Conservation (phyloP, 2,888 invertebrate genomes). For the Lasiommata megera region DNA sequence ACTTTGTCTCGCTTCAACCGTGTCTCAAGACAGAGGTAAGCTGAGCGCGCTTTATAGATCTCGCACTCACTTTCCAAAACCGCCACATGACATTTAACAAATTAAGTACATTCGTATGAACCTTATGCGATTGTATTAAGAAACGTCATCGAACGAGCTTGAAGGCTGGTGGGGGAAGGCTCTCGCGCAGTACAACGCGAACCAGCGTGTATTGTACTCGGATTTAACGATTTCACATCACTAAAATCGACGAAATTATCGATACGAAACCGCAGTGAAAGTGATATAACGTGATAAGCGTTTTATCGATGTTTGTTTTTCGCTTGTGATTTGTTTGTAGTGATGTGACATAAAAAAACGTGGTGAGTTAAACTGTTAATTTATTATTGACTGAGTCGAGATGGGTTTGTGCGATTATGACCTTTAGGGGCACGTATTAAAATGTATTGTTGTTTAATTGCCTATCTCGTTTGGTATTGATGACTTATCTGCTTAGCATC, state of each 20-base stretch:
- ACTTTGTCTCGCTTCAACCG: too few relatives aligned
- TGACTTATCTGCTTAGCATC: conserved; percentile 29
- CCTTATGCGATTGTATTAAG: conserved; percentile 24
- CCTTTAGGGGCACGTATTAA: conserved; percentile 20
- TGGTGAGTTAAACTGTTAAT: neutral
- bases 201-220: conserved; percentile 39
- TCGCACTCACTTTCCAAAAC: conserved; percentile 16
- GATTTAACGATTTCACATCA: conserved; percentile 53
- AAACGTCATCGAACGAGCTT: conserved; percentile 17
- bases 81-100: neutral
- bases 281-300: conserved; percentile 39
- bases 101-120: conserved; percentile 2
- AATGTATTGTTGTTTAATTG: conserved; percentile 23
- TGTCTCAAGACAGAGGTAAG: too few relatives aligned
- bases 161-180: conserved; percentile 50
- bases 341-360: conserved; percentile 2
- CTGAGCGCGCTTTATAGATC: too few relatives aligned
- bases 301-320: conserved; percentile 4
- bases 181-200: conserved; percentile 60
- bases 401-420: conserved; percentile 21
- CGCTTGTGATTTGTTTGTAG: neutral
- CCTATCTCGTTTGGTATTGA: conserved; percentile 22
- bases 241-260: conserved; percentile 26
- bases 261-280: conserved; percentile 64
- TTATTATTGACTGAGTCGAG: neutral